Percentiles rank a stretch among this genome's conserved stretches.
phyloP scores from a whole-genome alignment of 2,888 invertebrate genomes.

The Emmelina monodactyla region DNA sequence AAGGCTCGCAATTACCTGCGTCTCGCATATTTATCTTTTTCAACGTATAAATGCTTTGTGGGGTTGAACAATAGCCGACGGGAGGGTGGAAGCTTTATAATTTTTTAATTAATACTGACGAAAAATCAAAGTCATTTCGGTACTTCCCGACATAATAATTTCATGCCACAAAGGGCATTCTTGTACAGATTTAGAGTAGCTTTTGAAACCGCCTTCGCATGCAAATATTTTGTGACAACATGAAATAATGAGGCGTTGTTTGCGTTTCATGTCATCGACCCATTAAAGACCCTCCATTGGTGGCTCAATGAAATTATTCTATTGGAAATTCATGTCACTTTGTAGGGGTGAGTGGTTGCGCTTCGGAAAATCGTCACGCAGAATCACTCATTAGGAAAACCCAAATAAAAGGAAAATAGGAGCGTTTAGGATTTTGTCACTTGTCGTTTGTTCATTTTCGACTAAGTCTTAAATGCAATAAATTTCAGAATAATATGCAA shows the following conservation, averaged over 20 bases:
- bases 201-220: neutral
- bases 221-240: neutral
- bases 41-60: conserved; percentile 53
- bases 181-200: neutral
- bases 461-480: no score
- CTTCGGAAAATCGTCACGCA: conserved; percentile 24
- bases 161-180: no score
- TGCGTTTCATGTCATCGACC: neutral
- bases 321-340: conserved; percentile 35
- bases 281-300: conserved; percentile 1
- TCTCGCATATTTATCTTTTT: conserved; percentile 61
- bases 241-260: neutral
- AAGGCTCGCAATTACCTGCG: conserved; percentile 57
- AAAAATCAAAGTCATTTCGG: conserved; percentile 64
- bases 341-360: conserved; percentile 19
- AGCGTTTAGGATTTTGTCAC: neutral
- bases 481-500: neutral
- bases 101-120: conserved; percentile 64
- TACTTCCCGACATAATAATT: neutral
- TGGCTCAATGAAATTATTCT: conserved; percentile 24
- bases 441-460: neutral
- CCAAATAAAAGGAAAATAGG: conserved; percentile 13
- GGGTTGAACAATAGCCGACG: conserved; percentile 37
- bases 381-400: conserved; percentile 29
- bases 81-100: conserved; percentile 54